Evolutionary conservation across 2,888 invertebrate species (phyloP), one percentile per base, ranked within the genome.

Genomic region (Yponomeuta cagnagella): DNA sequence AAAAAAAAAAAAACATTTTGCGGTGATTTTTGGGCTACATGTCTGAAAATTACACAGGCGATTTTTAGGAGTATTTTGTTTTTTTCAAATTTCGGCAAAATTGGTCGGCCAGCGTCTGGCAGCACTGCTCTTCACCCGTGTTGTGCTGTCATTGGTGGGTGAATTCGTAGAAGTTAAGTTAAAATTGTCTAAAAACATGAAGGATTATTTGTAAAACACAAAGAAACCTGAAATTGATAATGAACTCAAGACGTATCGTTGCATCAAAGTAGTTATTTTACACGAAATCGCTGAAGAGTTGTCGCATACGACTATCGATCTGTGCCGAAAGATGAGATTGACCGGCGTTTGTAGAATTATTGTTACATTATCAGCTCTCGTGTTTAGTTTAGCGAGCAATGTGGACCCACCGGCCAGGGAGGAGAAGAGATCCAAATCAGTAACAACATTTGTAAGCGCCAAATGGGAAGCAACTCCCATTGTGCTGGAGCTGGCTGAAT

Each of bases 401-500:
- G 76, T 76, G 73, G 86, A 88, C 72, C 73, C 76, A 73, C 75
- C 77, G 64, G 88, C 48, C 10, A 48, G 84, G 70, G 85, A 86
- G 76, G 89, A 89, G 75, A 92, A 85, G 77, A 96, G 95, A 82
- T 88, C 94, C 15, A 97, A 97, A 89, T 96, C 97, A 71, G 97
- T 98, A 23, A 96, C 96, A 23, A 96, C 97, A 43, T 93, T 96
- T 71, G 94, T 99, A 63, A 96, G 98, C 87, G 97, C 99, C 1
- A 98, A 98, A 93, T 99, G 99, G 99, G 93, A 95, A 75, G 95
- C 96, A 70, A 98, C 99, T 30, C 98, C 99, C 10, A 90, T 99
- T 70, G 94, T 97, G 68, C 93, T 98, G 72, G 99, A 99, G 92
- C 95, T 97, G 52, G 97, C 98, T 58, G 98, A 97, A 86, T 96